Evolutionary conservation across 35 echinoderm and acorn worm genomes (phyloP).

Genomic region (Chiridota heheva): DNA sequence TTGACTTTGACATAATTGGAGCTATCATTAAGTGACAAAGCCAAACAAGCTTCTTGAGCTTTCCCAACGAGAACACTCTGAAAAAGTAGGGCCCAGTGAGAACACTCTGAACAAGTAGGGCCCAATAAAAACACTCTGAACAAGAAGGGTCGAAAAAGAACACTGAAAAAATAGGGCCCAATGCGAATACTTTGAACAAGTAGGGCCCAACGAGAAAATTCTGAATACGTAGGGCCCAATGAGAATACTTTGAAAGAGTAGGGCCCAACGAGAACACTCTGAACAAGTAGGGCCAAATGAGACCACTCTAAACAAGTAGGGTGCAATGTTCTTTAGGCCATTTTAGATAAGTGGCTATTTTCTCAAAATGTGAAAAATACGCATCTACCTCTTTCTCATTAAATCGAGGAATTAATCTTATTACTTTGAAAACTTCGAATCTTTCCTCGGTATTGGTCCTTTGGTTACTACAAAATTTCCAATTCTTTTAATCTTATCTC

Average conservation of each 20-base stretch:
- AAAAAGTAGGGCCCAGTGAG: no score
- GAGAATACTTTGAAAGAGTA: constrained; percentile 34
- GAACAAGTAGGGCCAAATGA: no score
- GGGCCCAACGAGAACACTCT: no score
- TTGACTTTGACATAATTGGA: constrained; percentile 29
- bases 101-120: no score
- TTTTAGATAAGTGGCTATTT: constrained; percentile 1
- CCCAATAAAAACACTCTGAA: no score
- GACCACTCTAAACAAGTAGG: no score
- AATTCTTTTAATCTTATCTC: background rate
- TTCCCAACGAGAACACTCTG: constrained; percentile 45
- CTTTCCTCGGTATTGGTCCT: background rate
- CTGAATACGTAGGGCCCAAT: no score
- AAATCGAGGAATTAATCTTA: constrained; percentile 33
- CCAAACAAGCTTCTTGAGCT: constrained; percentile 21
- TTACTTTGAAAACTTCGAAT: constrained; percentile 32
- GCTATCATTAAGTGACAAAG: constrained; percentile 6
- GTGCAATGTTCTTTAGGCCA: constrained; percentile 20
- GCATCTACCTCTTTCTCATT: constrained; percentile 31
- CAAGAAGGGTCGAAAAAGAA: no score
- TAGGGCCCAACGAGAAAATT: no score
- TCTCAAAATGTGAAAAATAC: constrained; percentile 35
- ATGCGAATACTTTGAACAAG: no score
- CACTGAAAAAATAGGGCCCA: no score
- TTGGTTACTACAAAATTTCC: background rate